Percentiles rank a stretch among this genome's conserved stretches.
Conservation (phyloP, 2,888 invertebrate species). For the Caenorhabditis virilis region DNA sequence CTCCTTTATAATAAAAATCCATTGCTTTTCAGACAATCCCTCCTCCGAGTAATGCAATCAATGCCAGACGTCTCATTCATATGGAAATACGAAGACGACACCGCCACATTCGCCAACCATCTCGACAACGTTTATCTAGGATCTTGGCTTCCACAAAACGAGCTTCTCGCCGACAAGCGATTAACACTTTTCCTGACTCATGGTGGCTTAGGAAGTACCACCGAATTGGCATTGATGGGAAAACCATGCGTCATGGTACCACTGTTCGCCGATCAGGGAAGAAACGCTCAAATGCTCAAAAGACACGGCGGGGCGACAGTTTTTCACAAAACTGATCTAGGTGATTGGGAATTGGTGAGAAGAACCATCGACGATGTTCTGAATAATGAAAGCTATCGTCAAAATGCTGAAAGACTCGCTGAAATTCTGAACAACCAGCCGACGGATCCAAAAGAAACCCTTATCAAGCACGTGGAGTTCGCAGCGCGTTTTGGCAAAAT, state of each 20-base stretch:
- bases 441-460: slow-evolving; percentile 34
- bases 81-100: slow-evolving; percentile 50
- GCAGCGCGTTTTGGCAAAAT: slow-evolving; percentile 18
- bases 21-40: slow-evolving; percentile 2
- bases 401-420: slow-evolving; percentile 33
- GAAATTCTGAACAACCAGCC: slow-evolving; percentile 42
- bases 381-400: slow-evolving; percentile 5
- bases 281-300: slow-evolving; percentile 33
- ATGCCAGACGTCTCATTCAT: slow-evolving; percentile 44
- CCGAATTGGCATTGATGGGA: slow-evolving; percentile 18
- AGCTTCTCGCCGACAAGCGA: slow-evolving; percentile 30
- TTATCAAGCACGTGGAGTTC: slow-evolving; percentile 37
- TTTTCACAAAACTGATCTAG: slow-evolving; percentile 38
- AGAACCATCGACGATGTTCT: slow-evolving; percentile 5
- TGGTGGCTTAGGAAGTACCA: slow-evolving; percentile 20
- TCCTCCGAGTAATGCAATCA: slow-evolving; percentile 20
- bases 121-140: slow-evolving; percentile 44
- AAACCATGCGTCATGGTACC: slow-evolving; percentile 32
- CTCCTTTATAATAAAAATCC: not conserved
- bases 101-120: slow-evolving; percentile 13
- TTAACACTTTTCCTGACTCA: slow-evolving; percentile 25
- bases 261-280: slow-evolving; percentile 24
- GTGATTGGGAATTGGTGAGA: slow-evolving; percentile 5
- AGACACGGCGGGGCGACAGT: slow-evolving; percentile 34
- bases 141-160: slow-evolving; percentile 52